Conservation (phyloP, 1,140 invertebrate genomes). For the Zaprionus ornatus region DNA sequence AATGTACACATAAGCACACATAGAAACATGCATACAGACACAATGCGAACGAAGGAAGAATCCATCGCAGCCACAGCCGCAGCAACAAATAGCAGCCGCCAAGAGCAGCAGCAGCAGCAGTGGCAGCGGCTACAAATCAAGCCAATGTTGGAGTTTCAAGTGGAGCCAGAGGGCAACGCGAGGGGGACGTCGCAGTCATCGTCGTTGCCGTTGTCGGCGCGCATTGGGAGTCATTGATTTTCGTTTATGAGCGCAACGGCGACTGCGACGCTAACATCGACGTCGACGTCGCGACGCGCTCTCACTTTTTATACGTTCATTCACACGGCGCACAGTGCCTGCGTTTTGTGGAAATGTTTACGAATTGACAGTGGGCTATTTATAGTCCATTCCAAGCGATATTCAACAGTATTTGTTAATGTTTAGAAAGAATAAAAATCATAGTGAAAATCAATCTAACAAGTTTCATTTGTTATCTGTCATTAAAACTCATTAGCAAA, state of each 20-base stretch:
- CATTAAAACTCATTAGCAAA: conserved; percentile 3
- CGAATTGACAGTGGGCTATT: neutral
- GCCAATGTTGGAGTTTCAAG: conserved; percentile 28
- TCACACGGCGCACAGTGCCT: conserved; percentile 71
- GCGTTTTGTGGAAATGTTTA: neutral
- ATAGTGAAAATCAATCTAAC: neutral
- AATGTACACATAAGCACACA: neutral
- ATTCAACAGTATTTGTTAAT: neutral
- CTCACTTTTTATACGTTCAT: conserved; percentile 82
- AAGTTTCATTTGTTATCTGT: neutral
- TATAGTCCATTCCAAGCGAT: neutral
- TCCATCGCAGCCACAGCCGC: neutral
- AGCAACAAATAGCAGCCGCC: conserved; percentile 37
- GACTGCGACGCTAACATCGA: conserved; percentile 23
- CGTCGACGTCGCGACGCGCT: conserved; percentile 48
- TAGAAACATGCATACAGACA: neutral
- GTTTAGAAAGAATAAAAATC: neutral
- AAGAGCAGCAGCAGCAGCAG: conserved; percentile 9
- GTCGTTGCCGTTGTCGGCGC: conserved; percentile 16
- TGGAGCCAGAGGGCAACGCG: neutral
- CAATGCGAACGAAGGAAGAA: conserved; percentile 17
- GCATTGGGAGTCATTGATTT: conserved; percentile 81
- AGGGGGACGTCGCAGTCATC: conserved; percentile 20
- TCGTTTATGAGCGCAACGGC: conserved; percentile 72
- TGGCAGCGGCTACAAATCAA: conserved; percentile 11